phyloP scores from a whole-genome alignment of 2,888 invertebrate genomes.

The Asteroscopus sphinx region DNA sequence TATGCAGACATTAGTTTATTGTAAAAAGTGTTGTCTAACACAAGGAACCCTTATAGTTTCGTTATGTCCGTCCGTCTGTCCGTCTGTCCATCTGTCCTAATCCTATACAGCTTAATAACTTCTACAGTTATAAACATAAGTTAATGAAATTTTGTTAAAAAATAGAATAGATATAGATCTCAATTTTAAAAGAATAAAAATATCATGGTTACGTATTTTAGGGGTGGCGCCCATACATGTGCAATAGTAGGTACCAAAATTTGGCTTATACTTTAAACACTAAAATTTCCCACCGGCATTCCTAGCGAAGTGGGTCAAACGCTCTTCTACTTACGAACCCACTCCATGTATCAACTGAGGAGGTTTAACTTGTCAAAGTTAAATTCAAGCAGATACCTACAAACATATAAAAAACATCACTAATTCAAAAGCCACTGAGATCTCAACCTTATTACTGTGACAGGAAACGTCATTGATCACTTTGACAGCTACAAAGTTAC shows the following conservation, averaged over 20 bases:
- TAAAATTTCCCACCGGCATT: constrained; percentile 66
- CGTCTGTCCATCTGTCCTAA: too few relatives aligned
- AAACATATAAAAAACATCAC: constrained; percentile 14
- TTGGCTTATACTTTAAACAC: constrained; percentile 26
- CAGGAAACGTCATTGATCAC: constrained; percentile 14
- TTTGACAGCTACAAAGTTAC: constrained; percentile 31
- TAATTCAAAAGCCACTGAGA: constrained; percentile 21
- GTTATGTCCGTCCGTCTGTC: too few relatives aligned
- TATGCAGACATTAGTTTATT: too few relatives aligned
- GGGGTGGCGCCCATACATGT: too few relatives aligned
- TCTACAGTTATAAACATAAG: too few relatives aligned
- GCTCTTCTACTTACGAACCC: constrained; percentile 57
- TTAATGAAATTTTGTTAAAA: too few relatives aligned
- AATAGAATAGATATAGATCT: too few relatives aligned
- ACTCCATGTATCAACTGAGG: constrained; percentile 66
- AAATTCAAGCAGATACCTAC: constrained; percentile 65
- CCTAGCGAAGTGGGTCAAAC: constrained; percentile 66
- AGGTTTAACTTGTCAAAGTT: constrained; percentile 71
- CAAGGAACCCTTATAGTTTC: too few relatives aligned
- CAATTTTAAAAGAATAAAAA: too few relatives aligned
- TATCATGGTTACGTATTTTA: too few relatives aligned
- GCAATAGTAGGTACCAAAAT: constrained; percentile 23
- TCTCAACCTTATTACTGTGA: constrained; percentile 29
- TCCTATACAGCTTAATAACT: too few relatives aligned
- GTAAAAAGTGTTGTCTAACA: too few relatives aligned